Percentiles rank a stretch among this genome's conserved stretches.
Evolutionary conservation across 2,888 invertebrate species (phyloP).

Genomic region (Rhagonycha lutea): DNA sequence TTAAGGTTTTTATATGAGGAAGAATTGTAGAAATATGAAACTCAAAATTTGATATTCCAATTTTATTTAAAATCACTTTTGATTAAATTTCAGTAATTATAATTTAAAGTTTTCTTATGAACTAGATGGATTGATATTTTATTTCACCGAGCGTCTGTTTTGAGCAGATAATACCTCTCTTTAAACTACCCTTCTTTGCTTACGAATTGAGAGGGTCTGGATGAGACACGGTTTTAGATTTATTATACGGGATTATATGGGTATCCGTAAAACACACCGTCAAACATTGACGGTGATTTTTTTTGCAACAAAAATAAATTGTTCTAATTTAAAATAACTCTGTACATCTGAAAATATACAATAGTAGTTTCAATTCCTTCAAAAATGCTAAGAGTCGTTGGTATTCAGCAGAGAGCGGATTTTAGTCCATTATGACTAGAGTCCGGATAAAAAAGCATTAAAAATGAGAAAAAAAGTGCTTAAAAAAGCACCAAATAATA

Average conservation of each 20-base stretch:
- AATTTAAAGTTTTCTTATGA: conserved; percentile 2
- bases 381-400: too few species aligned
- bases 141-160: conserved; percentile 43
- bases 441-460: too few species aligned
- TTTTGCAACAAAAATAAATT: background rate
- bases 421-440: too few species aligned
- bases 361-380: too few species aligned
- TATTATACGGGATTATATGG: conserved; percentile 41
- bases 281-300: background rate
- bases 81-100: background rate
- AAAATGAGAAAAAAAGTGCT: too few species aligned
- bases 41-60: background rate
- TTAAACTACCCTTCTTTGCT: conserved; percentile 44
- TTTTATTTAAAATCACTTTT: background rate
- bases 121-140: conserved; percentile 44
- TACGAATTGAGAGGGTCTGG: conserved; percentile 43
- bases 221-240: conserved; percentile 41
- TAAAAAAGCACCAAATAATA: too few species aligned
- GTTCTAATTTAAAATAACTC: too few species aligned
- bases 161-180: conserved; percentile 44
- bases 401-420: too few species aligned
- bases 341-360: too few species aligned
- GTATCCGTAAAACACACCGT: background rate
- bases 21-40: background rate
- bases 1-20: background rate